Evolutionary conservation across 53 echinoderm and acorn worm species (phyloP), one percentile per base, ranked within the genome.

Genomic region (Echinarachnius parma): DNA sequence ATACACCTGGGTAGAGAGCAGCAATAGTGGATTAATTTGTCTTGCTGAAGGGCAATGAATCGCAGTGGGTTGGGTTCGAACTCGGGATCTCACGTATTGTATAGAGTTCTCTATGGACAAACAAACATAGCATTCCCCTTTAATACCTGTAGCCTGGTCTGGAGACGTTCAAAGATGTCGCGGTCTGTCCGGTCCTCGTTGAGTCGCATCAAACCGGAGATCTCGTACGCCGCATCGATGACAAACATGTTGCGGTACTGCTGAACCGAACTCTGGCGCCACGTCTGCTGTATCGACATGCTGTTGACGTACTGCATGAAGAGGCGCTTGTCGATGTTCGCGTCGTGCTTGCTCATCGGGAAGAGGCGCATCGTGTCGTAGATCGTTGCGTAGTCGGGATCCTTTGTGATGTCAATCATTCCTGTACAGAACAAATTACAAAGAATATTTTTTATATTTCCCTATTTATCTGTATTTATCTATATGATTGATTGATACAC

Each of bases 281-380:
- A 91, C 0, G 86, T 92, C 66, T 78, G 79, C 28, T 75, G 82
- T 4, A 91, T 64, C 2, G 82, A 76, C 77, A 91, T 82, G 62
- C 77, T 63, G n/a, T 88, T 77, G 4, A 91, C 88, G 53, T 88
- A 82, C 77, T 88, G 85, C 85, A 91, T 88, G 62, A 98, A 98
- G 53, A 98, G 78, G 3, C 83, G 75, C 53, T 98, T 91, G 82
- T 92, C 98, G 21, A 78, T 64, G 44, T 84, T 85, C 4, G 91
- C 98, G 55, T 98, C 98, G 21, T 85, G 85, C 59, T 85, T 83
- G 57, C 91, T 92, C 98, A 91, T 91, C 0, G 98, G 91, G 69
- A 98, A 92, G 15, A 98, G 84, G 20, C 88, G 76, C 98, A 98
- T 98, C 49, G 88, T 78, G 66, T 91, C 88, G 57, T 98, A 98